phyloP scores from a whole-genome alignment of 2,113 vertebrate genomes.

The Caretta caretta region DNA sequence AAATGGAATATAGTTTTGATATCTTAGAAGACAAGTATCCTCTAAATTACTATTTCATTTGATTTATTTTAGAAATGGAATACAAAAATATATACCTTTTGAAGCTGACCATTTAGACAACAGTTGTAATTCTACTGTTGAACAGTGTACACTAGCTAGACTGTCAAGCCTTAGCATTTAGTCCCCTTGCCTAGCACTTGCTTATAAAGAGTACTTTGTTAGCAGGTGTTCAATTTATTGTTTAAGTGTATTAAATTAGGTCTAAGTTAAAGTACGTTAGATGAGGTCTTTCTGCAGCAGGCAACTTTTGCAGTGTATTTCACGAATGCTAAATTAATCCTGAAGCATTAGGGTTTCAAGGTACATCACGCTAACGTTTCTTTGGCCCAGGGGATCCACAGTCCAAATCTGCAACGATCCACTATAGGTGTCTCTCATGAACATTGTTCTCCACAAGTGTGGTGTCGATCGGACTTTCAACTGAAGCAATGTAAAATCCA shows the following conservation, averaged over 20 bases:
- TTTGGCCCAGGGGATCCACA: background rate
- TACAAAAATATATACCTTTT: background rate
- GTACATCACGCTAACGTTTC: background rate
- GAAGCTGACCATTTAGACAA: background rate
- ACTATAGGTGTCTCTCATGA: background rate
- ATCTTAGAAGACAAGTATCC: conserved; percentile 1
- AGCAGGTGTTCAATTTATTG: background rate
- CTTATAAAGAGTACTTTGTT: background rate
- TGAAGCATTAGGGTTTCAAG: background rate
- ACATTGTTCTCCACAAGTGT: background rate
- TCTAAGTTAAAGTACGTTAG: background rate
- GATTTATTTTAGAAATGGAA: background rate
- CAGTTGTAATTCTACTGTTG: background rate
- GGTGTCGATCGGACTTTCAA: background rate
- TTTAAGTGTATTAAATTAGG: background rate
- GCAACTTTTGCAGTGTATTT: background rate
- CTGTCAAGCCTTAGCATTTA: background rate
- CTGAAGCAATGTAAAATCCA: background rate
- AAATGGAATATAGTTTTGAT: background rate
- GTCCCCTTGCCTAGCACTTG: background rate
- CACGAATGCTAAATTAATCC: background rate
- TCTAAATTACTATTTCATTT: background rate
- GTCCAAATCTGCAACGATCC: background rate
- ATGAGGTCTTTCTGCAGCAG: background rate
- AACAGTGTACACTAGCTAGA: background rate